These are phyloP conservation scores for Acanthaster planci DNA, from an alignment of 35 echinoderm and acorn worm species.

Conservation along the genomic window DNA sequence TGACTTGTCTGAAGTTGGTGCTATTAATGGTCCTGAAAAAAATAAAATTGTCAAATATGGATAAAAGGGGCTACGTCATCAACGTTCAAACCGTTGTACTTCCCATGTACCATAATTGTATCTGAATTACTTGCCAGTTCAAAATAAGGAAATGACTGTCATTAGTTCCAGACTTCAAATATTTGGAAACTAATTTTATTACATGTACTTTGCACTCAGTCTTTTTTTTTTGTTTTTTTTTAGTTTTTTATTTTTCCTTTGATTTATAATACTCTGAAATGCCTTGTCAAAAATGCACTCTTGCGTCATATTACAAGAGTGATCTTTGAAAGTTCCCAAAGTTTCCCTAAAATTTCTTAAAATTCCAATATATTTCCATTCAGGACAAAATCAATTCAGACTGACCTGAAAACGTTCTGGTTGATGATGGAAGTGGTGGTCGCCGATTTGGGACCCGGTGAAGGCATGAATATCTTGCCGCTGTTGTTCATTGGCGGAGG, in stretches of 20 bases:
- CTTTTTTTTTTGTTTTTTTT: background rate
- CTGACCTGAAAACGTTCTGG: constrained; percentile 91
- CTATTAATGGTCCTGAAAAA: constrained; percentile 83
- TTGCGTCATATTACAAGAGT: too few relatives aligned
- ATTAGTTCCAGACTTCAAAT: background rate
- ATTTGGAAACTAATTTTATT: background rate
- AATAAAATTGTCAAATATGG: constrained; percentile 49
- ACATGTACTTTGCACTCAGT: background rate
- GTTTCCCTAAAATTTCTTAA: too few relatives aligned
- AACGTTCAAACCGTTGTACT: background rate
- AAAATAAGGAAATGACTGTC: background rate
- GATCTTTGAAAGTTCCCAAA: too few relatives aligned
- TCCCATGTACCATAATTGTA: background rate
- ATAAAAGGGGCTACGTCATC: background rate
- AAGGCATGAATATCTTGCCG: constrained; percentile 95
- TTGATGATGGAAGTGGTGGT: constrained; percentile 80
- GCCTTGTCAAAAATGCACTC: too few relatives aligned
- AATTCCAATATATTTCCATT: too few relatives aligned
- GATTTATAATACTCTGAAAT: too few relatives aligned
- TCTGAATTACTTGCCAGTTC: background rate
- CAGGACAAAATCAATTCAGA: background rate
- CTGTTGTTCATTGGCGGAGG: constrained; percentile 84
- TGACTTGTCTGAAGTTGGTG: constrained; percentile 69
- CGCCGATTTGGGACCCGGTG: constrained; percentile 89
- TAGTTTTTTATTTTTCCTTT: too few relatives aligned